Conservation (phyloP, 2,888 invertebrate species). For the Globia sparganii region DNA sequence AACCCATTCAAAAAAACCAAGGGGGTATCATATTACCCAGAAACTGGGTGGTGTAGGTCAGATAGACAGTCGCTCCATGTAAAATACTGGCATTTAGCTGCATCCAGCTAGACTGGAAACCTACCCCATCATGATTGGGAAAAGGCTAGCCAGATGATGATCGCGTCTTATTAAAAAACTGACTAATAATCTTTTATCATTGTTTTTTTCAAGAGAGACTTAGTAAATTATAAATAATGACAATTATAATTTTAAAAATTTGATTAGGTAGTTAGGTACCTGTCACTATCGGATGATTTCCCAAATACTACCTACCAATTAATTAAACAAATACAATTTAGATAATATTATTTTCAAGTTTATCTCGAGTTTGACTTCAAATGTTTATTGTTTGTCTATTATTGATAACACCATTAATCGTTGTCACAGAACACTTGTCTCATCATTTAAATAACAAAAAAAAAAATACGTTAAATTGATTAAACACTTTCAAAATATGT, state of each 20-base stretch:
- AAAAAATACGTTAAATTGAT: background rate
- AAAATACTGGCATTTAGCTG: too few species aligned
- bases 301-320: background rate
- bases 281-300: background rate
- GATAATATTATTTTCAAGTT: slow-evolving; percentile 21
- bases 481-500: background rate
- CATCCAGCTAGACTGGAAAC: too few species aligned
- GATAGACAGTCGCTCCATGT: too few species aligned
- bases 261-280: background rate
- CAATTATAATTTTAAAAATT: background rate
- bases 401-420: slow-evolving; percentile 15
- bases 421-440: background rate
- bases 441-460: background rate
- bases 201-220: slow-evolving; percentile 2
- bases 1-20: too few species aligned
- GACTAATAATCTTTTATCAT: background rate
- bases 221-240: background rate
- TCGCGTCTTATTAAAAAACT: background rate
- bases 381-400: slow-evolving; percentile 10
- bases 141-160: too few species aligned
- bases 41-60: too few species aligned
- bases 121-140: too few species aligned
- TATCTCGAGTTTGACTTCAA: slow-evolving; percentile 23
- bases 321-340: background rate
- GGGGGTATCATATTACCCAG: too few species aligned